Evolutionary conservation across 2,797 vertebrate genomes (phyloP), one percentile per base, ranked within the genome.

Genomic region (Sebastes jordani): DNA sequence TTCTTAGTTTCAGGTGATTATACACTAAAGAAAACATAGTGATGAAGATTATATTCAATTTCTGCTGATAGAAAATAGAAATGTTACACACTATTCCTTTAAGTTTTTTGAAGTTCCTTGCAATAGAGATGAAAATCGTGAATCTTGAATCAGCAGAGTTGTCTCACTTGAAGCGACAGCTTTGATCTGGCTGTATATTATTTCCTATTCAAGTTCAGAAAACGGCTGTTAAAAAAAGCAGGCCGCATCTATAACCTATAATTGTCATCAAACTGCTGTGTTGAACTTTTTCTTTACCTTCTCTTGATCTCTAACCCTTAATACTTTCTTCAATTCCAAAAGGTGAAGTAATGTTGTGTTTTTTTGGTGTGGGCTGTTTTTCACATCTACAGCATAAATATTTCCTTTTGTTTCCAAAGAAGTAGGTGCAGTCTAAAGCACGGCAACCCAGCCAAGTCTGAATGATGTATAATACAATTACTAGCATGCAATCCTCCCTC

Each of bases 391-490:
- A 58, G 22, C 32, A 58, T 58, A 11, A 58, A 18, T n/a, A 59
- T 73, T 68, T 59, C 2, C 2, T 16, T 54, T 64, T 61, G 23
- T 72, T 71, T 56, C 11, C 38, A 20, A 54, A 16, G 11, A 63
- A 32, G n/a, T 30, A n/a, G 8, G 6, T 36, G 18, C 42, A 34
- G 61, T 34, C 67, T 52, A 27, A 84, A 81, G 58, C 49, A 36
- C 52, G 42, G n/a, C 68, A 71, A 16, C 20, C 22, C 13, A 76
- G 55, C 59, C 42, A 30, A 49, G 66, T 66, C 72, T 83, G 69
- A 82, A 88, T 81, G 76, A 87, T 81, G 32, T 63, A 89, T 60
- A 52, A 75, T 52, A 82, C 84, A 86, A 91, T 83, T 88, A 49
- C 61, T 11, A 49, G 56, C 8, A 54, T 25, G 65, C 80, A 78